phyloP scores from a whole-genome alignment of 2,113 vertebrate genomes.

The Campylorhamphus procurvoides region DNA sequence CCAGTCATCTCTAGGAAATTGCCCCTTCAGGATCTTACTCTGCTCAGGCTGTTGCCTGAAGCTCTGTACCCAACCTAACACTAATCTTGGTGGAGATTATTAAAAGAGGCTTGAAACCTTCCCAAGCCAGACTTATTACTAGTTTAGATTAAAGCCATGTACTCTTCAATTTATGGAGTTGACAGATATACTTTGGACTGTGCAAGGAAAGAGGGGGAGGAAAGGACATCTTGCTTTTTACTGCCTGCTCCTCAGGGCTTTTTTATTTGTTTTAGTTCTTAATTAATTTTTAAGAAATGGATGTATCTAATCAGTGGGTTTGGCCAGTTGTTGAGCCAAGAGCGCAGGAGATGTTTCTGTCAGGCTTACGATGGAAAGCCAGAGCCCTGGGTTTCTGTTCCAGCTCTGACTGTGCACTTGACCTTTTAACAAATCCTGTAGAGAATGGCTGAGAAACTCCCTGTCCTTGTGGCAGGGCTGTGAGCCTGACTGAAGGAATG shows the following conservation, averaged over 20 bases:
- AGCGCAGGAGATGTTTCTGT: background rate
- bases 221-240: background rate
- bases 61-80: background rate
- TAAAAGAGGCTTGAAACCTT: background rate
- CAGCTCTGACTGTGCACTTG: slow-evolving; percentile 8
- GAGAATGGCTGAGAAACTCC: background rate
- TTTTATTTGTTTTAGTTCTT: background rate
- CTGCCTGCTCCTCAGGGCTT: background rate
- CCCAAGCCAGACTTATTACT: background rate
- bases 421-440: background rate
- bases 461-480: background rate
- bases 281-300: slow-evolving; percentile 20
- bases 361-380: background rate
- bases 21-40: background rate
- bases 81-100: background rate
- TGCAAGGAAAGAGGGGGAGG: background rate
- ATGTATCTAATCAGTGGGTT: slow-evolving; percentile 14
- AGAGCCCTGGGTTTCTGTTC: background rate
- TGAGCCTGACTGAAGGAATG: background rate
- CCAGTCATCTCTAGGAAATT: background rate
- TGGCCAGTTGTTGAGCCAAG: background rate
- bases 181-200: background rate
- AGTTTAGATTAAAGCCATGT: background rate
- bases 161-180: background rate
- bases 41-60: background rate